phyloP scores from a whole-genome alignment of 1,140 invertebrate species.

The Chironomus tepperi region DNA sequence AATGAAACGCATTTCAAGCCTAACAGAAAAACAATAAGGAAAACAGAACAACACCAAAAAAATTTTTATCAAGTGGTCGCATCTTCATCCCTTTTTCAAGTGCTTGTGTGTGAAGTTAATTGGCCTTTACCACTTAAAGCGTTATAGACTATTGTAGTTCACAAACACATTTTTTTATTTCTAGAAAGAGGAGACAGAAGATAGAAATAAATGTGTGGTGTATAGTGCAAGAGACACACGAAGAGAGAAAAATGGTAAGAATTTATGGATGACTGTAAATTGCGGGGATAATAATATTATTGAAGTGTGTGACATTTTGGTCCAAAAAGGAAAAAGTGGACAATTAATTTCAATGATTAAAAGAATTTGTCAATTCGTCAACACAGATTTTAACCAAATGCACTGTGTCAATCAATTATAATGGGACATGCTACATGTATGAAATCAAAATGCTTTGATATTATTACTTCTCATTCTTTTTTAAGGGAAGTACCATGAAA shows the following conservation, averaged over 20 bases:
- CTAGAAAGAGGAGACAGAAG: no score
- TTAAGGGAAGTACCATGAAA: constrained; percentile 1
- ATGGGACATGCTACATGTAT: neutral
- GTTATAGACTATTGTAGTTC: neutral
- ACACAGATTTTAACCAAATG: neutral
- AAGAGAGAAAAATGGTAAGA: neutral
- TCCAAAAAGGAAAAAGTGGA: no score
- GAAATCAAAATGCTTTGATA: neutral
- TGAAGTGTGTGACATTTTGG: neutral
- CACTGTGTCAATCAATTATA: constrained; percentile 7
- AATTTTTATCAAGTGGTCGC: constrained; percentile 30
- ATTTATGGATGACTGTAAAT: neutral
- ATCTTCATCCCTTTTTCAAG: constrained; percentile 17
- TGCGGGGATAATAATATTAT: neutral
- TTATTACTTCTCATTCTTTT: neutral
- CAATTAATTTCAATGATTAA: no score
- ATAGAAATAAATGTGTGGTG: no score
- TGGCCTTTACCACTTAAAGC: neutral
- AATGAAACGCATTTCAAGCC: constrained; percentile 23
- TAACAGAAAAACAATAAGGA: constrained; percentile 26
- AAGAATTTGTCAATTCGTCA: neutral
- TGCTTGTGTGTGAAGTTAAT: constrained; percentile 5
- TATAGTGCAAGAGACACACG: no score
- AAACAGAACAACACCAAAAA: constrained; percentile 26
- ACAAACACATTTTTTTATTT: no score